Evolutionary conservation across 2,113 vertebrate species (phyloP), one percentile per base, ranked within the genome.

Genomic region (Strix uralensis): DNA sequence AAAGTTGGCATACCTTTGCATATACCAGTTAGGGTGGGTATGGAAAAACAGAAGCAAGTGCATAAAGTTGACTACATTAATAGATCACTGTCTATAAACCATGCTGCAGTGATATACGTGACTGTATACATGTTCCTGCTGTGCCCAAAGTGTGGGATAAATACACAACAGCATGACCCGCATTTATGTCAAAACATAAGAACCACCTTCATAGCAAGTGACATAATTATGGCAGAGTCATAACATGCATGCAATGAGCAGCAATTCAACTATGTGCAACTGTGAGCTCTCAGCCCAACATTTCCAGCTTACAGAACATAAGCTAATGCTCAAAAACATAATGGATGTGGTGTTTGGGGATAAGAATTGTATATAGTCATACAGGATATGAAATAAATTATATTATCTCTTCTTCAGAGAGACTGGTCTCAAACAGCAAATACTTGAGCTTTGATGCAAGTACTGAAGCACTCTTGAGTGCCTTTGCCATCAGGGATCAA

Each of bases 121-220:
- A 86, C 83, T 47, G 10, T 29, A 81, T 15, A n/a, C 38, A 40
- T 30, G 54, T 52, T 61, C 55, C 70, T 66, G 36, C 80, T 66
- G 32, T 70, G 86, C 61, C 81, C 27, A 26, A 65, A 52, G 34
- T 20, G 40, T 65, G 62, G 71, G 34, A 80, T 72, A 89, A 96
- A 86, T 32, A 92, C 65, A 54, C 54, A 58, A 5, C 15, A 47
- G 74, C 74, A 81, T 42, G 61, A 79, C 38, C 44, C 11, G 1
- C 74, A 77, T 71, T 90, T 58, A 82, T 66, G 71, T 77, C 71
- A 94, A 88, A 96, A 85, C 71, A 80, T 0, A 88, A 67, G 65
- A 93, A 62, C 32, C 52, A 90, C 66, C 66, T 80, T 69, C 66
- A 61, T 0, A 1, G 78, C 58, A 85, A 82, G 65, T 22, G 36